These are phyloP conservation scores for Microplitis deprimator DNA, from an alignment of 2,888 invertebrate species.

Conservation along the genomic window DNA sequence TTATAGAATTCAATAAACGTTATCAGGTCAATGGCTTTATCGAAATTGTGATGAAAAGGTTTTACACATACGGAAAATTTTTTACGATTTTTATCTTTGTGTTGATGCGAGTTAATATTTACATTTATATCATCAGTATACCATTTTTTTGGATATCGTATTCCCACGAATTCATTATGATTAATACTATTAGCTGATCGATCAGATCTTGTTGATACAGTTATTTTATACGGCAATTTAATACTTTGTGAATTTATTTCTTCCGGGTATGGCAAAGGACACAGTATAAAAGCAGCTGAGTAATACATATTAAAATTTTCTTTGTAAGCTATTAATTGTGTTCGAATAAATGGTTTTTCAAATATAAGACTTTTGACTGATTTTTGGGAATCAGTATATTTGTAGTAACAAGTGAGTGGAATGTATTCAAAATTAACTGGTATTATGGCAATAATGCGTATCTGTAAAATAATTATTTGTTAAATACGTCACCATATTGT, in stretches of 20 bases:
- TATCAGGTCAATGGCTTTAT: constrained; percentile 69
- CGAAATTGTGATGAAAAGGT: constrained; percentile 70
- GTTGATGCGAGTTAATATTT: background rate
- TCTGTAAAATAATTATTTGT: constrained; percentile 42
- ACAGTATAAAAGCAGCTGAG: constrained; percentile 52
- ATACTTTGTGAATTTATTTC: constrained; percentile 30
- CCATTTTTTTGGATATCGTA: constrained; percentile 47
- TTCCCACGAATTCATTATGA: constrained; percentile 45
- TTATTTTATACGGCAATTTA: constrained; percentile 48
- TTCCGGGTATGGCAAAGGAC: constrained; percentile 48
- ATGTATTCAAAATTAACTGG: constrained; percentile 37
- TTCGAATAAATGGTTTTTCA: constrained; percentile 42
- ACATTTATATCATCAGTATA: background rate
- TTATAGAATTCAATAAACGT: constrained; percentile 73
- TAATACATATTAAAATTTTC: constrained; percentile 53
- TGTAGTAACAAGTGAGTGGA: constrained; percentile 50
- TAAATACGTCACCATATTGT: too few relatives aligned
- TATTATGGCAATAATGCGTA: constrained; percentile 53
- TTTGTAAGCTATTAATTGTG: constrained; percentile 43
- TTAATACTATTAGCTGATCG: constrained; percentile 14
- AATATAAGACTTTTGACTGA: constrained; percentile 2
- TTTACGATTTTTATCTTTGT: background rate
- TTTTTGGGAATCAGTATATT: constrained; percentile 35
- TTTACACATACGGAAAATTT: constrained; percentile 66
- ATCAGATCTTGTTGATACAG: constrained; percentile 43